Evolutionary conservation across 1,140 invertebrate species (phyloP).

Genomic region (Rhagoletis pomonella): DNA sequence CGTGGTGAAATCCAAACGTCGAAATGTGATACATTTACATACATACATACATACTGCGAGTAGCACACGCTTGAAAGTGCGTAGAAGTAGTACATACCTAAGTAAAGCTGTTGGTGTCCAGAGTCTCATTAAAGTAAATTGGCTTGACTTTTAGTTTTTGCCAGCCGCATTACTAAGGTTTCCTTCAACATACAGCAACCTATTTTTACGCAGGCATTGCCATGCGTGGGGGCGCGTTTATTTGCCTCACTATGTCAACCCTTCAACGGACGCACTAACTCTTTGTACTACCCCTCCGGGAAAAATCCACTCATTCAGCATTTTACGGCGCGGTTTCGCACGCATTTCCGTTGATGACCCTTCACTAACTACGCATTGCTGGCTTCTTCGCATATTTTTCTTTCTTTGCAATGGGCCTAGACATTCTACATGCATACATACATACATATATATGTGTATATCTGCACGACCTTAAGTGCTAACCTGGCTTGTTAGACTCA

Average conservation of each 20-base stretch:
- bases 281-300: background rate
- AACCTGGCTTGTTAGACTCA: background rate
- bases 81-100: too few species aligned
- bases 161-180: background rate
- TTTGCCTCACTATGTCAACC: background rate
- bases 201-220: background rate
- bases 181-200: background rate
- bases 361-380: background rate
- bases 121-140: background rate
- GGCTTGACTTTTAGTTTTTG: background rate
- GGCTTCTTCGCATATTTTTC: background rate
- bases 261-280: background rate
- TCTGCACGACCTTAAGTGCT: background rate
- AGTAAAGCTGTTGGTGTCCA: background rate
- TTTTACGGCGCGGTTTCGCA: background rate
- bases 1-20: too few species aligned
- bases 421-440: background rate
- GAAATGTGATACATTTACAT: too few species aligned
- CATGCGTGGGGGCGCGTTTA: too few species aligned
- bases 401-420: background rate
- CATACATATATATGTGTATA: background rate
- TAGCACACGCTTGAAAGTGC: too few species aligned
- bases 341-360: conserved; percentile 15
- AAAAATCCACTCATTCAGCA: background rate
- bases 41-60: too few species aligned